Conservation (phyloP, 2,113 vertebrate genomes). For the sheep (Ovis aries) region DNA sequence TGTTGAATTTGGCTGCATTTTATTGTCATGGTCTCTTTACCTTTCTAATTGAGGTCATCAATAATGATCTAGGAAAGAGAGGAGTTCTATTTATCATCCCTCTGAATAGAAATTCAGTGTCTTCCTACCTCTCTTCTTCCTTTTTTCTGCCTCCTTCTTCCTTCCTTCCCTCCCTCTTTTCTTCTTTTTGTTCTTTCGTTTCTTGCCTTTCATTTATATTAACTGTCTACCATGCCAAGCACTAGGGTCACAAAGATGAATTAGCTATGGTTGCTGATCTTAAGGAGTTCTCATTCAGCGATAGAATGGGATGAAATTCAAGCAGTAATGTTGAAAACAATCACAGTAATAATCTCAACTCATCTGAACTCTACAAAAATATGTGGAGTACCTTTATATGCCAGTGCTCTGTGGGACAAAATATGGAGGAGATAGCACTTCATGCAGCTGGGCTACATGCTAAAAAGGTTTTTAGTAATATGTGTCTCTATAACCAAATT, state of each 20-base stretch:
- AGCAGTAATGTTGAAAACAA: neutral
- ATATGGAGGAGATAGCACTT: neutral
- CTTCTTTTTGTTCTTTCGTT: neutral
- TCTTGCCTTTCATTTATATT: neutral
- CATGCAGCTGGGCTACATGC: neutral
- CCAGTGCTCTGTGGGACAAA: neutral
- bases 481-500: neutral
- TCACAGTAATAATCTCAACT: neutral
- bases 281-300: neutral
- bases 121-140: neutral
- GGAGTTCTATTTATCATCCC: neutral
- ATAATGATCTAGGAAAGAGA: neutral
- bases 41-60: neutral
- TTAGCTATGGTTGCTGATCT: neutral
- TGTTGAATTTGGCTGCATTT: constrained; percentile 60
- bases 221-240: neutral
- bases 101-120: neutral
- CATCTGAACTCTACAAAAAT: neutral
- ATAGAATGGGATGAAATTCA: neutral
- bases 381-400: neutral
- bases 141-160: neutral
- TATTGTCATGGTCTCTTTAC: neutral
- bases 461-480: neutral
- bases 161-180: neutral
- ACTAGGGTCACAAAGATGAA: neutral